Evolutionary conservation across 2,113 vertebrate species (phyloP).

Genomic region (Crotalus helleri): DNA sequence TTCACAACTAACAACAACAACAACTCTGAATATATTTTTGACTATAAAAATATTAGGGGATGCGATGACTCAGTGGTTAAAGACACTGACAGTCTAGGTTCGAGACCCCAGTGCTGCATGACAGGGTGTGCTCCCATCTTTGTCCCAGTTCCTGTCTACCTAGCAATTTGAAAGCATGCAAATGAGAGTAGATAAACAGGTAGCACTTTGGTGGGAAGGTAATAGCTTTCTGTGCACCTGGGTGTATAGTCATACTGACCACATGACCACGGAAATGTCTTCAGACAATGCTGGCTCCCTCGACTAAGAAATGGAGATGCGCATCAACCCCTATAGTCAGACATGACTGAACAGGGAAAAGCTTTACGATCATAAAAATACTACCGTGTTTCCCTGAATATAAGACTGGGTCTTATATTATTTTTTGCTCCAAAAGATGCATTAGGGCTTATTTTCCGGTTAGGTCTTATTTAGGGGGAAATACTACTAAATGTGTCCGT

Average conservation of each 20-base stretch:
- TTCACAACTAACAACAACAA: too few relatives aligned
- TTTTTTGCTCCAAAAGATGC: too few relatives aligned
- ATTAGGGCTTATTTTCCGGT: too few relatives aligned
- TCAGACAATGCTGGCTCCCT: not conserved
- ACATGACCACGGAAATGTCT: not conserved
- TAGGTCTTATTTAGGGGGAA: too few relatives aligned
- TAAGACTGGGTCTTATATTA: too few relatives aligned
- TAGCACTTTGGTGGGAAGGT: not conserved
- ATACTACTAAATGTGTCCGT: too few relatives aligned
- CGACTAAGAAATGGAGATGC: not conserved
- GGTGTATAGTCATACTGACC: too few relatives aligned
- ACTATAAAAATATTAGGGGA: not conserved
- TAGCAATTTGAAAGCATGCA: not conserved
- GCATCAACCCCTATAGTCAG: not conserved
- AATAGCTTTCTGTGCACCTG: not conserved
- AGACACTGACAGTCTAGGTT: not conserved
- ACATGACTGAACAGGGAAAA: not conserved
- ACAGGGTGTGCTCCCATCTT: not conserved
- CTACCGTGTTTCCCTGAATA: not conserved
- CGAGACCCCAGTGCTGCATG: fast-evolving
- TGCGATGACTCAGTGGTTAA: not conserved
- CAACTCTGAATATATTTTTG: not conserved
- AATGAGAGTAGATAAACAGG: not conserved
- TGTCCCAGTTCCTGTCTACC: not conserved
- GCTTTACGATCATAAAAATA: not conserved